phyloP scores from a whole-genome alignment of 2,888 invertebrate species.

The Pemphredon lugubris region DNA sequence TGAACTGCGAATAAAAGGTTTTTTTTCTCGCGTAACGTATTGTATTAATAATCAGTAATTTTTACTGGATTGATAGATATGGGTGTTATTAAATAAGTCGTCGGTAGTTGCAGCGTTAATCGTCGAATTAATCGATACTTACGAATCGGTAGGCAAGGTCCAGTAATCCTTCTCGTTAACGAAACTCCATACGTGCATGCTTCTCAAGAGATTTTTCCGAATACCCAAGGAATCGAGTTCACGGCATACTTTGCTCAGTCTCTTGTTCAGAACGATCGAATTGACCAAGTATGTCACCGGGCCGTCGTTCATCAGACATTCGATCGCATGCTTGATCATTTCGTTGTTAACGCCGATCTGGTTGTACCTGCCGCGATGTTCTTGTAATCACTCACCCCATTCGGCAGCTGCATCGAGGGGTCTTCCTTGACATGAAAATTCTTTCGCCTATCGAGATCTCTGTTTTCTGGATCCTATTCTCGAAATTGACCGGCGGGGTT shows the following conservation, averaged over 20 bases:
- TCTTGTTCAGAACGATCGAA: slow-evolving; percentile 67
- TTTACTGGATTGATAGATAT: too few relatives aligned
- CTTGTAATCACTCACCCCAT: slow-evolving; percentile 43
- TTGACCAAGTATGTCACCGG: slow-evolving; percentile 66
- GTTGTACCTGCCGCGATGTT: slow-evolving; percentile 35
- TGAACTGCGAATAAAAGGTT: too few relatives aligned
- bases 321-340: slow-evolving; percentile 49
- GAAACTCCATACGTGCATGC: slow-evolving; percentile 62
- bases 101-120: too few relatives aligned
- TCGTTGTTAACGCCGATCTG: slow-evolving; percentile 25
- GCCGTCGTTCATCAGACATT: slow-evolving; percentile 64
- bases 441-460: slow-evolving; percentile 29
- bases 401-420: slow-evolving; percentile 51
- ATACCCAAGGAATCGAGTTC: slow-evolving; percentile 64
- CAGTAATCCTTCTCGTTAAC: slow-evolving; percentile 67
- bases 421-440: slow-evolving; percentile 57
- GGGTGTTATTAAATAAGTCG: too few relatives aligned
- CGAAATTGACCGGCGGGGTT: slow-evolving; percentile 69
- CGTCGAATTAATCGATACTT: too few relatives aligned
- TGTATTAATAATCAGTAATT: too few relatives aligned
- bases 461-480: slow-evolving; percentile 61
- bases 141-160: slow-evolving; percentile 44
- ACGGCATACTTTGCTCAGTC: slow-evolving; percentile 63
- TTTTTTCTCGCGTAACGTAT: too few relatives aligned
- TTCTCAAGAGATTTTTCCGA: slow-evolving; percentile 58